Conservation (phyloP, 2,888 invertebrate genomes). For the Drosophila sordidula region DNA sequence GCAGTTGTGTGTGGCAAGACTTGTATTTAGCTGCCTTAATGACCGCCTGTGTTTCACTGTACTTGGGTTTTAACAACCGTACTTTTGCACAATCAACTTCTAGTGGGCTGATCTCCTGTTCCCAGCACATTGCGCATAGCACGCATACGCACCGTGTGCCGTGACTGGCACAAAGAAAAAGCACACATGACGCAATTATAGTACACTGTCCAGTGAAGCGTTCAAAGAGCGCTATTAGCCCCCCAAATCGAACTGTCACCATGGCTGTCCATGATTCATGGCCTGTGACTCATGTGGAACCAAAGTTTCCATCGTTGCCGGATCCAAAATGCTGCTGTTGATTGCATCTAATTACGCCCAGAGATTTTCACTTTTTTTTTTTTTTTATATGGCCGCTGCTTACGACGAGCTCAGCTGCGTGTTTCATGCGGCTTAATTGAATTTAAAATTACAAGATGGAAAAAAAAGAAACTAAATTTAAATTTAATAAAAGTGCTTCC, state of each 20-base stretch:
- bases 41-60: conserved; percentile 22
- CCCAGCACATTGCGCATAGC: conserved; percentile 24
- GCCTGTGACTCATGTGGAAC: conserved; percentile 12
- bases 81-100: conserved; percentile 24
- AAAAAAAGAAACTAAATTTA: conserved; percentile 13
- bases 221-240: conserved; percentile 17
- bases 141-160: conserved; percentile 54
- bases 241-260: conserved; percentile 40
- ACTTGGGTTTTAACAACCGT: conserved; percentile 23
- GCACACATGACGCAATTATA: conserved; percentile 40
- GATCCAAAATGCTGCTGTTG: conserved; percentile 41
- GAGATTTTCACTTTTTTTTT: conserved; percentile 68
- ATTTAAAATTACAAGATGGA: conserved; percentile 39
- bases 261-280: conserved; percentile 11
- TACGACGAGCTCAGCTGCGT: conserved; percentile 27
- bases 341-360: conserved; percentile 75
- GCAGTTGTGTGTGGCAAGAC: conserved; percentile 24
- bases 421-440: conserved; percentile 57
- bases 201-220: conserved; percentile 40
- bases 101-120: conserved; percentile 35
- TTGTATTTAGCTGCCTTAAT: conserved; percentile 23
- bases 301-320: conserved; percentile 16
- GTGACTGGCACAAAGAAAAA: conserved; percentile 47
- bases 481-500: conserved; percentile 57
- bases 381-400: neutral